Percentiles rank a stretch among this genome's conserved stretches.
These are phyloP conservation scores for Epizoanthus rinbou DNA, from an alignment of 92 coral and sea anemone species.

Conservation along the genomic window DNA sequence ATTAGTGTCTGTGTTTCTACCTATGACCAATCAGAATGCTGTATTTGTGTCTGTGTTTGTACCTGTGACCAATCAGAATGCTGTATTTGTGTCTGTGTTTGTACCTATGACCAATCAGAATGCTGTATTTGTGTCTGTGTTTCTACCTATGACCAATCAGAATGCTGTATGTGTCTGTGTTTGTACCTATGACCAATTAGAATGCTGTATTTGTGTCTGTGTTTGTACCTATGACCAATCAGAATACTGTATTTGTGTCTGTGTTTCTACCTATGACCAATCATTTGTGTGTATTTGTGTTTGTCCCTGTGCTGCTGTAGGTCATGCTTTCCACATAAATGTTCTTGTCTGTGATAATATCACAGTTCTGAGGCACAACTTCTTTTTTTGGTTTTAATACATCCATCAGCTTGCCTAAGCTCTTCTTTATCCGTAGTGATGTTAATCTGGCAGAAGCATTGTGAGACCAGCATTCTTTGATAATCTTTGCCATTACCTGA, in stretches of 20 bases:
- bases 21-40: too few species aligned
- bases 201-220: too few species aligned
- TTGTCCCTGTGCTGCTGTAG: conserved; percentile 19
- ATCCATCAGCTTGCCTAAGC: conserved; percentile 80
- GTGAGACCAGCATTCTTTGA: conserved; percentile 93
- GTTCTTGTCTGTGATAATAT: conserved; percentile 30
- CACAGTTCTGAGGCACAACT: neutral
- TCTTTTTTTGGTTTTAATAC: conserved; percentile 59
- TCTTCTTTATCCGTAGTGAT: conserved; percentile 87
- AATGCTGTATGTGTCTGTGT: neutral
- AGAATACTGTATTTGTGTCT: too few species aligned
- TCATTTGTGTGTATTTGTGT: neutral
- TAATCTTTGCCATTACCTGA: conserved; percentile 76
- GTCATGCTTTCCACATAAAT: conserved; percentile 13
- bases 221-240: too few species aligned
- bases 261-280: too few species aligned
- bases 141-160: too few species aligned
- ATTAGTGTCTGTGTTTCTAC: too few species aligned
- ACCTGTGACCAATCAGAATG: too few species aligned
- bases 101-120: too few species aligned
- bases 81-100: too few species aligned
- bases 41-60: too few species aligned
- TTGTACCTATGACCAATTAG: neutral
- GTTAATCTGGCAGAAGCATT: conserved; percentile 90
- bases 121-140: too few species aligned